Percentiles rank a stretch among this genome's conserved stretches.
Conservation (phyloP, 53 echinoderm and acorn worm genomes). For the Stichopus horrens region DNA sequence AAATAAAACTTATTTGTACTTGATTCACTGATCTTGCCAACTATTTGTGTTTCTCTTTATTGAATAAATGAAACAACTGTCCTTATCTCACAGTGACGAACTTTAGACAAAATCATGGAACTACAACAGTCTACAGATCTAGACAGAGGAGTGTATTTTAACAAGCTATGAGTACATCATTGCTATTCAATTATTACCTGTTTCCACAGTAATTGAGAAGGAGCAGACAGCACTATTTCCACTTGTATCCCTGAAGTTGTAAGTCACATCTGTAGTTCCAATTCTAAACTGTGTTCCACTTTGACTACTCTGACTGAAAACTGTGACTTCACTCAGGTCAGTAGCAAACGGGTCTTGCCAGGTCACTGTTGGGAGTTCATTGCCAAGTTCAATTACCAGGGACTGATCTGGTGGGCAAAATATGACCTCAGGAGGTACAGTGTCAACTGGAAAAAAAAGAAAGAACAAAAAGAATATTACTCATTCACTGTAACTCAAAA, state of each 20-base stretch:
- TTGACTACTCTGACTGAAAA: neutral
- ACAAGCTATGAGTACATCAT: too few species aligned
- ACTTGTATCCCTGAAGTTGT: conserved; percentile 42
- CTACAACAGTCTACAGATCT: too few species aligned
- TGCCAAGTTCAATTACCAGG: conserved; percentile 45
- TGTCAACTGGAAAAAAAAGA: conserved; percentile 34
- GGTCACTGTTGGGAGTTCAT: conserved; percentile 9
- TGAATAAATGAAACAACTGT: too few species aligned
- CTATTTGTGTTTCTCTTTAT: too few species aligned
- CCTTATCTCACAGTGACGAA: too few species aligned
- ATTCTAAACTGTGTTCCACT: conserved; percentile 39
- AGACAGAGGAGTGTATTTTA: too few species aligned
- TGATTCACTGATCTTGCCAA: too few species aligned
- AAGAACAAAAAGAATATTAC: neutral
- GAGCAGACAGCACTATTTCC: conserved; percentile 37
- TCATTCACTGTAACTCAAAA: too few species aligned
- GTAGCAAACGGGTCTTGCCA: conserved; percentile 58
- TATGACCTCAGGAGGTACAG: conserved; percentile 35
- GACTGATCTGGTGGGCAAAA: conserved; percentile 16
- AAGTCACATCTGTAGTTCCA: conserved; percentile 41
- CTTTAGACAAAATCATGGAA: too few species aligned
- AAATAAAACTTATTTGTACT: too few species aligned
- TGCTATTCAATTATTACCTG: conserved; percentile 31
- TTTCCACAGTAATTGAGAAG: conserved; percentile 50
- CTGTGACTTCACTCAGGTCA: conserved; percentile 57